These are phyloP conservation scores for Plebejus melissa DNA, from an alignment of 2,888 invertebrate genomes.

Conservation along the genomic window DNA sequence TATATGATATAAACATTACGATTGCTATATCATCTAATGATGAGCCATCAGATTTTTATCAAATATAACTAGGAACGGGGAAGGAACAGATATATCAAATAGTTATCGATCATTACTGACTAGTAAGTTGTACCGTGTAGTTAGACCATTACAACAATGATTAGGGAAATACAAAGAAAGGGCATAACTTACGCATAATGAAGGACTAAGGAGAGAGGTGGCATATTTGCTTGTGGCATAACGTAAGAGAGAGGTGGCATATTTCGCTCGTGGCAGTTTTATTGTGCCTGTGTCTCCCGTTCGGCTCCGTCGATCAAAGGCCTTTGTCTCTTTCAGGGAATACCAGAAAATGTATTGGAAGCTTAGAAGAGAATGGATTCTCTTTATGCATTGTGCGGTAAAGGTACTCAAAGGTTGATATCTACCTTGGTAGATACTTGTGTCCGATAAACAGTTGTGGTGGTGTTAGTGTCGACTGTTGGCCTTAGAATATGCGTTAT, in stretches of 20 bases:
- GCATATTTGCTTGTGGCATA: background rate
- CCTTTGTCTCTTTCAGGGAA: conserved; percentile 7
- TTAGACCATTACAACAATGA: background rate
- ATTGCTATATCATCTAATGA: no score
- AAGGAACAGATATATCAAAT: no score
- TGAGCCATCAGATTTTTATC: no score
- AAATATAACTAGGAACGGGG: no score
- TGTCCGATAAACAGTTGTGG: no score
- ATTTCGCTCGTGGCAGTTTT: background rate
- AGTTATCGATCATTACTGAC: background rate
- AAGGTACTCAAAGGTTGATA: background rate
- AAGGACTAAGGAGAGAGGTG: background rate
- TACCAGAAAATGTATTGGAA: background rate
- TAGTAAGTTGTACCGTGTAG: background rate
- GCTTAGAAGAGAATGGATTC: background rate
- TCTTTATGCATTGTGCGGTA: background rate
- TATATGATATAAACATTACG: no score
- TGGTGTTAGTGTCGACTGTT: no score
- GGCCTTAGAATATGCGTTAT: no score
- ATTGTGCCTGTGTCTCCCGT: background rate
- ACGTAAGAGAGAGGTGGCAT: background rate
- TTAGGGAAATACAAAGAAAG: background rate
- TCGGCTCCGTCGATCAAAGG: conserved; percentile 15
- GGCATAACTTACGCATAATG: background rate
- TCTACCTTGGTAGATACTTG: background rate